Conservation (phyloP, 1,140 invertebrate genomes). For the Lerema accius region DNA sequence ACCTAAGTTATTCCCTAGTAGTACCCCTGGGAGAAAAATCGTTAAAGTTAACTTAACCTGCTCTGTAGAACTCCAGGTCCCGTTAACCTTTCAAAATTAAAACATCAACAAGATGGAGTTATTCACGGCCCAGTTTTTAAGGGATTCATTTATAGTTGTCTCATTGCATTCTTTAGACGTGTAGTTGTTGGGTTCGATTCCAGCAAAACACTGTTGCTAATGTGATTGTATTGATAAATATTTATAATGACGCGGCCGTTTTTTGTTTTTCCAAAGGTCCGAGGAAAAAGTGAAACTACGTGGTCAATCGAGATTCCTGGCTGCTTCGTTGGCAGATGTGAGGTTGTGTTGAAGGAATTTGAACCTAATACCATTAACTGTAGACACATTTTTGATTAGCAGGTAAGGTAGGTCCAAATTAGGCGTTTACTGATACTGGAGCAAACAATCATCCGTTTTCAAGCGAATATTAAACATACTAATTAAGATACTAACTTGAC, state of each 20-base stretch:
- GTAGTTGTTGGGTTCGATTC: conserved; percentile 47
- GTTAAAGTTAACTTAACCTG: no score
- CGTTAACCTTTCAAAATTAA: conserved; percentile 37
- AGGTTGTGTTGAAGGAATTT: background rate
- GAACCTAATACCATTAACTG: background rate
- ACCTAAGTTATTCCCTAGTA: no score
- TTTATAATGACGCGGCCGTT: conserved; percentile 50
- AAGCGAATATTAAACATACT: no score
- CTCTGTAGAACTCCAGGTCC: no score
- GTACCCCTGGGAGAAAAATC: no score
- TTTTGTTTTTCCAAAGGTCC: conserved; percentile 40
- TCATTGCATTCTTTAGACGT: conserved; percentile 53
- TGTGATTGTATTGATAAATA: conserved; percentile 65
- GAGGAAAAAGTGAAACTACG: conserved; percentile 21
- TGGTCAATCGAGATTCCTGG: conserved; percentile 22
- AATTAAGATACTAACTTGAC: no score
- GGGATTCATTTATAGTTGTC: conserved; percentile 52
- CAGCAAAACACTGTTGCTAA: conserved; percentile 61
- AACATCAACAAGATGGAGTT: conserved; percentile 48
- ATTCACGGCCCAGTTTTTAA: conserved; percentile 45
- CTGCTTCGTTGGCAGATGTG: conserved; percentile 12
- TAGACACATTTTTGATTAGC: background rate
- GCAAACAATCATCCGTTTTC: background rate
- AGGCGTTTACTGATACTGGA: background rate
- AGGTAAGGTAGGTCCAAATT: background rate